Base-by-base conservation (phyloP, 2,888 invertebrate genomes). In the Nephrotoma guestfalica region DNA sequence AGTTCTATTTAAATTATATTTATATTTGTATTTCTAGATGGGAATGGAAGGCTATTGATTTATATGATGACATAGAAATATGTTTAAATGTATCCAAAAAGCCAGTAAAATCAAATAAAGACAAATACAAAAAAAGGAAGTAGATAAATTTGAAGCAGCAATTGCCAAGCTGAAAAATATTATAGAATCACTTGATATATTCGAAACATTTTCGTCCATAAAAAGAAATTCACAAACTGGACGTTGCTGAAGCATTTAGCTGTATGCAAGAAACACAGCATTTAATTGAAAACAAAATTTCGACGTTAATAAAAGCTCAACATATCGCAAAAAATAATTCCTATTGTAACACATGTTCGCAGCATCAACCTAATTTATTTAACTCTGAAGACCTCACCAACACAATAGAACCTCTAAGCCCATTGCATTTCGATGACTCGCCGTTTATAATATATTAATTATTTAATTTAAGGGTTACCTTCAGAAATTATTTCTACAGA, bases 161-260 rank as follows among this genome's bases (percentile, higher is more conserved):
- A 30, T 30, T 30, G 30, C 30, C 41, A 30, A 42, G 2, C 5
- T 0, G 3, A 57, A 57, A 57, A 3, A 15, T 11, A 15, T n/a
- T 2, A n/a, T n/a, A n/a, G 18, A 18, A 30, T 4, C 57, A 57
- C 6, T 13, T 6, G 0, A n/a, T 15, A 71, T 71, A 13, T 13
- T 71, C 18, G 6, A 71, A 71, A 71, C 71, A 71, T 71, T 13
- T 71, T 71, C 71, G 71, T 87, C 88, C 88, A 88, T 88, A 88
- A 88, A 88, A 30, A 30, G 30, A 30, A 30, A 30, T 5, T 1
- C 83, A 83, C 0, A 6, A 57, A 6, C 18, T 57, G 13, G 3
- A 57, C 18, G 57, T 57, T 15, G 57, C 57, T 11, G 57, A 57
- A 57, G 3, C 57, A 15, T 57, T 57, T 13, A 15, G 15, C 13